Percentiles rank a stretch among this genome's conserved stretches.
Conservation (phyloP, 35 echinoderm and acorn worm species). For the Heliocidaris tuberculata region DNA sequence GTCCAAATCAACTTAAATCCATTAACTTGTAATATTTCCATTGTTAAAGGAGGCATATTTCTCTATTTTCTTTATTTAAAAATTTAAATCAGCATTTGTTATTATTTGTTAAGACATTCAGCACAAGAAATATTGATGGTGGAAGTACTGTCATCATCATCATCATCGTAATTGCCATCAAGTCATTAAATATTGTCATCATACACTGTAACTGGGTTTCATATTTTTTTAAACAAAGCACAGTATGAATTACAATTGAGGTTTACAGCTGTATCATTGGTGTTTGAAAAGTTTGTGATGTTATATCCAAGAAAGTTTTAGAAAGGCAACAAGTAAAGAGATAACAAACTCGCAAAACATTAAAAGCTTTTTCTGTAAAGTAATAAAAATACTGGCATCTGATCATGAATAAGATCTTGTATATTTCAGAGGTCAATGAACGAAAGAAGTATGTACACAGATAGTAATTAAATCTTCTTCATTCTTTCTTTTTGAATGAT, state of each 20-base stretch:
- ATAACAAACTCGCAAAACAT: neutral
- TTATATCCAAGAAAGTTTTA: neutral
- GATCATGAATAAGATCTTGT: neutral
- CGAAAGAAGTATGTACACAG: neutral
- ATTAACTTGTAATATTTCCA: too few species aligned
- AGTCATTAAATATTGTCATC: neutral
- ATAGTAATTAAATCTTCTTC: neutral
- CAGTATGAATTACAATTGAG: neutral
- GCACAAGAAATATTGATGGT: neutral
- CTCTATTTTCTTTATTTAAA: neutral
- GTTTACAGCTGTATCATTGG: neutral
- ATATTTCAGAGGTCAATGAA: neutral
- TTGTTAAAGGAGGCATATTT: too few species aligned
- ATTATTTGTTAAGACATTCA: too few species aligned
- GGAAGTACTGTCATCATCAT: neutral
- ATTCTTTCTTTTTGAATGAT: neutral
- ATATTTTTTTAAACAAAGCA: neutral
- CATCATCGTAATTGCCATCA: too few species aligned
- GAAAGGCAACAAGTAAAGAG: neutral
- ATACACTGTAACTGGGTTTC: too few species aligned
- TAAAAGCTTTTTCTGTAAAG: neutral
- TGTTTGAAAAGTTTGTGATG: neutral
- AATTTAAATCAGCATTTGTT: too few species aligned
- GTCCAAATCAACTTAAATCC: too few species aligned
- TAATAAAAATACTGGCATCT: neutral